Evolutionary conservation across 1,140 invertebrate species (phyloP), one percentile per base, ranked within the genome.

Genomic region (Patella vulgata): DNA sequence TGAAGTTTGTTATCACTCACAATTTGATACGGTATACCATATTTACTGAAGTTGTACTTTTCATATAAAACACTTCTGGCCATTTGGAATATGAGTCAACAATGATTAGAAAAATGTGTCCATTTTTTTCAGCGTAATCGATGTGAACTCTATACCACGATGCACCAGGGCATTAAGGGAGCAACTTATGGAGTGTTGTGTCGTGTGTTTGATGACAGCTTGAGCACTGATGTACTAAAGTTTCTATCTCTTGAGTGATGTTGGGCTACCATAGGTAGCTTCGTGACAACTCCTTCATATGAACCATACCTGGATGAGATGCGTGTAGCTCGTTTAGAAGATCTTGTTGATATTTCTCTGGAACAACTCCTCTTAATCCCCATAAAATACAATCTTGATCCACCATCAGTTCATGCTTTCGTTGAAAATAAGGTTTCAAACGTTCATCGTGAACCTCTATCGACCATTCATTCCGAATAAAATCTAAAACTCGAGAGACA

Each of bases 141-240:
- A 85, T 72, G 63, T 88, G 86, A 0, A 87, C 42, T 50, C 86
- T 65, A 19, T 80, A 31, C 82, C 85, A 87, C 1, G 82, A 84
- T 46, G 56, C 71, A 21, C 63, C 85, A 86, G 3, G 66, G 63
- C 25, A 66, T 44, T 21, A 74, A 19, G 31, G 65, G 59, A 28
- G 52, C 71, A 59, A 55, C 62, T 53, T 21, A 19, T 14, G 66
- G 77, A 52, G 72, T 68, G 27, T 71, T 53, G n/a, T n/a, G n/a
- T n/a, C n/a, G 14, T 57, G 36, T 28, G 62, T 51, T 59, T 69
- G 69, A 21, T 74, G 67, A 65, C 81, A 84, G 27, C 21, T 57
- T 14, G 27, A 9, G 61, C 69, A 71, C 5, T 21, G 17, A n/a
- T 36, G 21, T 4, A 40, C 30, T 19, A 73, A 62, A n/a, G 69